Conservation (phyloP, 1,140 invertebrate genomes). For the Pantala flavescens region DNA sequence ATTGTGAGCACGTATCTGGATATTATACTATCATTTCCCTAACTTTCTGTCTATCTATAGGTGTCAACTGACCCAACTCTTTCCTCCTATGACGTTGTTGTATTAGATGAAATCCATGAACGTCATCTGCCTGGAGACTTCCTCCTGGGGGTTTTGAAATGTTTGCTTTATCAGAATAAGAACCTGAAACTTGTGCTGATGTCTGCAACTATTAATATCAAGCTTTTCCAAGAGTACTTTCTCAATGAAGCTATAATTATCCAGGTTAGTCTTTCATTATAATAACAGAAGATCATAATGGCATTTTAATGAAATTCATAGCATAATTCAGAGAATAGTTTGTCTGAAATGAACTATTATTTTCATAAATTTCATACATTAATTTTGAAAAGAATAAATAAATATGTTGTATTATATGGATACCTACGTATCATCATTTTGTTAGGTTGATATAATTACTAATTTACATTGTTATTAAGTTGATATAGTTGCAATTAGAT, state of each 20-base stretch:
- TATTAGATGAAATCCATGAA: conserved; percentile 94
- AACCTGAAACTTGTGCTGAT: conserved; percentile 91
- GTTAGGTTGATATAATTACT: too few relatives aligned
- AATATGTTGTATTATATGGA: too few relatives aligned
- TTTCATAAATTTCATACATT: too few relatives aligned
- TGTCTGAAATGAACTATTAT: background rate
- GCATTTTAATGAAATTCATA: too few relatives aligned
- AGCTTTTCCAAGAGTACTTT: conserved; percentile 87
- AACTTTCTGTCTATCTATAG: conserved; percentile 25
- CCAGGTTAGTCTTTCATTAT: conserved; percentile 40
- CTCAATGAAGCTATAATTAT: conserved; percentile 64
- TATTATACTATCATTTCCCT: background rate
- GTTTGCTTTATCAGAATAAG: conserved; percentile 63
- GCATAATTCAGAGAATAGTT: too few relatives aligned
- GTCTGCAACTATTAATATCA: conserved; percentile 97
- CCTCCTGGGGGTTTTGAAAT: conserved; percentile 84
- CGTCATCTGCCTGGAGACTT: conserved; percentile 93
- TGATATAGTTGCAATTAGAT: too few relatives aligned
- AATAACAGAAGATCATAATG: too few relatives aligned
- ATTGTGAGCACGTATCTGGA: too few relatives aligned
- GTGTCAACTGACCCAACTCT: conserved; percentile 41
- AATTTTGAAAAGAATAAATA: too few relatives aligned
- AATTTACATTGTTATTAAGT: too few relatives aligned
- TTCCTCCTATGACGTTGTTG: conserved; percentile 71
- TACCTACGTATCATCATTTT: too few relatives aligned